Evolutionary conservation across 2,797 vertebrate species (phyloP), one percentile per base, ranked within the genome.

Genomic region (Tragelaphus eurycerus): DNA sequence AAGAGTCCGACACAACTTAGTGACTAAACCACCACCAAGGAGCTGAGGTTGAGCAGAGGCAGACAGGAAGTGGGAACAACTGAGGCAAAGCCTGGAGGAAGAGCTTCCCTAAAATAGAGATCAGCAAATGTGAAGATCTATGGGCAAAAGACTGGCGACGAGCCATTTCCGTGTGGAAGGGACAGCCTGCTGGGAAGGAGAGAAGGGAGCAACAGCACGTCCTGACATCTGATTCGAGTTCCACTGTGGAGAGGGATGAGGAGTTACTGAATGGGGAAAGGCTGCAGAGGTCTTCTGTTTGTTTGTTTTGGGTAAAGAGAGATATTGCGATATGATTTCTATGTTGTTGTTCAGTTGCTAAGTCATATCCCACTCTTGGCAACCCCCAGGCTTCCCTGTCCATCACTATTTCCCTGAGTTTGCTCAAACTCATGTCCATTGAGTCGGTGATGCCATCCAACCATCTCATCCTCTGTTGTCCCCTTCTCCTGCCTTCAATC

Each of bases 151-250:
- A 43, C 12, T 21, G 43, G 27, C 2, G 38, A 48, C 10, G 27
- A 88, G 76, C 19, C 4, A 3, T 54, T 57, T 64, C 27, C 16
- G 12, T 52, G 52, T 54, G 34, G 43, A 21, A 48, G n/a, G 76
- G n/a, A 57, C 50, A 7, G 50, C 29, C 38, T n/a, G 23, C 29
- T 21, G 62, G 54, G 62, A 16, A 21, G 79, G 48, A 76, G 29
- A n/a, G 10, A 14, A 14, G 10, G 46, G 3, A n/a, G 46, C 17
- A 34, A 0, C 1, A 4, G 11, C 19, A 6, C 0, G 4, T 10
- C 3, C 6, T 29, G 59, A 34, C 34, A 1, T 6, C 71, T 17
- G 17, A 6, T 21, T 6, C 4, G 46, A 67, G 23, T 5, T 48
- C n/a, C 34, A 25, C 52, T 4, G 0, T 2, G 8, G 43, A 43